Conservation (phyloP, 2,113 vertebrate species). For the Numida meleagris region DNA sequence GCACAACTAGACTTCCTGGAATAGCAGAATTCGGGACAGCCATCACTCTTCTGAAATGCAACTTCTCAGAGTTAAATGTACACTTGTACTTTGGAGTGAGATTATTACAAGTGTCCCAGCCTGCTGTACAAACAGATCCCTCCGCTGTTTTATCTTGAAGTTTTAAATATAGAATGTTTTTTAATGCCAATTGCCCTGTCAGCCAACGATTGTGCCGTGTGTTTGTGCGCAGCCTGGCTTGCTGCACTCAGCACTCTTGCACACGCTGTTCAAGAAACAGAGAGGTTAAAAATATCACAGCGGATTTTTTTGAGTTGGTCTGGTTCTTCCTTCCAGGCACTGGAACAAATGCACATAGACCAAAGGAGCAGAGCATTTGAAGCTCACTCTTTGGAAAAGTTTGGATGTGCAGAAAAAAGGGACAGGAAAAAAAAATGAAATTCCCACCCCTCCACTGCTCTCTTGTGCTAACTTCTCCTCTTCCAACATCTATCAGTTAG, state of each 20-base stretch:
- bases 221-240: constrained; percentile 9
- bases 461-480: not conserved
- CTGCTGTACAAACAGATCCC: not conserved
- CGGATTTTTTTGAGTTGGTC: not conserved
- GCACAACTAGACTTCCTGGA: not conserved
- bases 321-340: not conserved
- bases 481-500: not conserved
- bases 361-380: not conserved
- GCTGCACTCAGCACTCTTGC: not conserved
- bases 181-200: not conserved
- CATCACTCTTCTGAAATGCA: not conserved
- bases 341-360: fast-evolving
- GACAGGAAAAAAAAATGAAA: fast-evolving
- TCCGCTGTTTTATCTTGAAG: not conserved
- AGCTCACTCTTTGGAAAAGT: not conserved
- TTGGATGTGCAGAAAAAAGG: not conserved
- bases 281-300: constrained; percentile 27
- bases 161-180: constrained; percentile 9
- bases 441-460: not conserved
- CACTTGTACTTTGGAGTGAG: not conserved
- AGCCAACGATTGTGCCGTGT: not conserved
- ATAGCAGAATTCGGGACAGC: not conserved
- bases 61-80: not conserved
- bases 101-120: not conserved
- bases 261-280: not conserved